A percentile compares a stretch with the other conserved stretches of the same genome.
Evolutionary conservation across 1,140 invertebrate species (phyloP).

Genomic region (Argopecten irradians): DNA sequence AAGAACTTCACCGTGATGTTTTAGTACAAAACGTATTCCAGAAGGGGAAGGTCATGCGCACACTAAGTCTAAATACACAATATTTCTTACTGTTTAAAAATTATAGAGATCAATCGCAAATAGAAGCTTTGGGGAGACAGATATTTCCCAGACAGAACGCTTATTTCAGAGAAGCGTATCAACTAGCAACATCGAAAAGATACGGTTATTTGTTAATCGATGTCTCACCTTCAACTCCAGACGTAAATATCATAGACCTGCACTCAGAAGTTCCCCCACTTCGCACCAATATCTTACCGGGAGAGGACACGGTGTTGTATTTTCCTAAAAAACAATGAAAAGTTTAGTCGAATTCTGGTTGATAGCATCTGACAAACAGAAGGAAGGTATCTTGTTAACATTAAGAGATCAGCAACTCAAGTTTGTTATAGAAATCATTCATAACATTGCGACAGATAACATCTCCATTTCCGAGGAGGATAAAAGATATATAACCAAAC

Average conservation of each 20-base stretch:
- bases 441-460: background rate
- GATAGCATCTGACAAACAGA: too few species aligned
- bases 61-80: too few species aligned
- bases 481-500: background rate
- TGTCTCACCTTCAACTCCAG: background rate
- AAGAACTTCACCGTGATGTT: too few species aligned
- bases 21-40: too few species aligned
- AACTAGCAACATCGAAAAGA: background rate
- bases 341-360: background rate
- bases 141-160: background rate
- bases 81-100: too few species aligned
- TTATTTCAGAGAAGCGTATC: background rate
- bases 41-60: too few species aligned
- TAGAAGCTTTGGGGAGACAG: too few species aligned
- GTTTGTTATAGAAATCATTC: background rate
- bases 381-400: too few species aligned
- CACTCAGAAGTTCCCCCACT: background rate
- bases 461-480: background rate
- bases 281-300: constrained; percentile 34
- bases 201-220: constrained; percentile 18
- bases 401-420: too few species aligned
- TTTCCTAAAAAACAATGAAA: too few species aligned
- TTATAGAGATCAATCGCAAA: too few species aligned
- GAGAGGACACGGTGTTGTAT: constrained; percentile 39
- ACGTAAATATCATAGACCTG: background rate